Percentiles rank a stretch among this genome's conserved stretches.
These are phyloP conservation scores for Leptinotarsa defecta DNA, from an alignment of 1,140 invertebrate species.

Conservation along the genomic window DNA sequence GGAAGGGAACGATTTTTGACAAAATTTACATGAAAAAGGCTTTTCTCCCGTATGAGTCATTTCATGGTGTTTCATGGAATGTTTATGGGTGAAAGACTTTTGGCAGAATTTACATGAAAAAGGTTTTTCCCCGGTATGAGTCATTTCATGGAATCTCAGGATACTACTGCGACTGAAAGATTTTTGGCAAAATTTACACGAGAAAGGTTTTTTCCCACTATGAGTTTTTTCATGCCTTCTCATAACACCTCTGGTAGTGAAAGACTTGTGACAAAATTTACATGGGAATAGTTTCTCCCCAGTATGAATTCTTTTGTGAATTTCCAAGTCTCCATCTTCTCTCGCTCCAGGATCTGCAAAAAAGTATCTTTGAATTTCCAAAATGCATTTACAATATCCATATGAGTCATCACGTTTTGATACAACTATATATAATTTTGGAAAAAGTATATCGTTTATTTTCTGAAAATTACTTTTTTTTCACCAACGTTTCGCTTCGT, in stretches of 20 bases:
- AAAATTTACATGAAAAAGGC: neutral
- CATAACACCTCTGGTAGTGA: neutral
- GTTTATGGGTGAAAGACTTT: neutral
- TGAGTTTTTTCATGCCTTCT: slow-evolving; percentile 58
- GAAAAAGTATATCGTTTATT: too few relatives aligned
- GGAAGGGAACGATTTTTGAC: neutral
- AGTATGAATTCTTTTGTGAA: neutral
- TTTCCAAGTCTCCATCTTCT: slow-evolving; percentile 44
- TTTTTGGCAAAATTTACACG: neutral
- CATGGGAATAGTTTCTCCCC: neutral
- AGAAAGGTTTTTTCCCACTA: slow-evolving; percentile 60
- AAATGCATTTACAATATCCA: too few relatives aligned
- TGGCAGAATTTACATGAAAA: neutral
- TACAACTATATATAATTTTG: too few relatives aligned
- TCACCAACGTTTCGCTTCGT: too few relatives aligned
- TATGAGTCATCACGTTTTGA: too few relatives aligned
- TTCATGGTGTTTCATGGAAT: neutral
- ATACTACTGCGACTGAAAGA: neutral
- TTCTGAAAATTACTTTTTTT: too few relatives aligned
- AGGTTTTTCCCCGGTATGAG: neutral
- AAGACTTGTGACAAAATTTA: neutral
- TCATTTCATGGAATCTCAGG: neutral
- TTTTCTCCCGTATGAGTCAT: slow-evolving; percentile 11
- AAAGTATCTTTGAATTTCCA: too few relatives aligned
- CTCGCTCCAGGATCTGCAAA: too few relatives aligned